Conservation (phyloP, 2,888 invertebrate genomes). For the Danaus chrysippus region DNA sequence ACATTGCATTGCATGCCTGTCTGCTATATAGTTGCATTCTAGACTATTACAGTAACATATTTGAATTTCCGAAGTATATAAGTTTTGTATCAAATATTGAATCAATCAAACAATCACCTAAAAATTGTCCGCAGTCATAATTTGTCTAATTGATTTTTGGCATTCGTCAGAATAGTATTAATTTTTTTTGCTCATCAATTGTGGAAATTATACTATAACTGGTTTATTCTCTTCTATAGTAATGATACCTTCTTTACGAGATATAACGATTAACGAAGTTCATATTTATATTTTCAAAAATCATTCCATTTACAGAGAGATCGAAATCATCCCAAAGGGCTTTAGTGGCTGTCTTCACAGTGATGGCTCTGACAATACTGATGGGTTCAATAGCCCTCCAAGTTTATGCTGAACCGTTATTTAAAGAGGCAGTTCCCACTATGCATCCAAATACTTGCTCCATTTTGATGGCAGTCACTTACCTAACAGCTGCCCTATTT, state of each 20-base stretch:
- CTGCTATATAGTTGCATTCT: no score
- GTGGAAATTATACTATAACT: no score
- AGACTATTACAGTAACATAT: no score
- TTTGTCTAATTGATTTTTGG: no score
- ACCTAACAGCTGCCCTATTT: conserved; percentile 48
- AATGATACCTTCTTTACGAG: not conserved
- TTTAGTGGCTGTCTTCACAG: conserved; percentile 42
- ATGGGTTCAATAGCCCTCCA: conserved; percentile 66
- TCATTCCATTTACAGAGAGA: conserved; percentile 42
- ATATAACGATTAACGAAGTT: not conserved
- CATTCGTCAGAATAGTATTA: no score
- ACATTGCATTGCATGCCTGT: no score
- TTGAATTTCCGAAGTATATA: no score
- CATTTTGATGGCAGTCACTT: conserved; percentile 57
- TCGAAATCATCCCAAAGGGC: conserved; percentile 57
- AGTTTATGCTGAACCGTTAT: conserved; percentile 65
- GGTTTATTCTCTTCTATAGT: not conserved
- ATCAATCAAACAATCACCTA: no score
- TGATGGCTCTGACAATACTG: conserved; percentile 52
- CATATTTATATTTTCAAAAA: not conserved
- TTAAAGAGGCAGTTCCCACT: conserved; percentile 61
- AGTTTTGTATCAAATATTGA: no score
- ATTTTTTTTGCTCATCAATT: no score
- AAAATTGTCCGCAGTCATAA: no score
- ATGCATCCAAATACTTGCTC: conserved; percentile 63